Evolutionary conservation across 2,113 vertebrate genomes (phyloP).

Genomic region (Trichomycterus rosablanca): DNA sequence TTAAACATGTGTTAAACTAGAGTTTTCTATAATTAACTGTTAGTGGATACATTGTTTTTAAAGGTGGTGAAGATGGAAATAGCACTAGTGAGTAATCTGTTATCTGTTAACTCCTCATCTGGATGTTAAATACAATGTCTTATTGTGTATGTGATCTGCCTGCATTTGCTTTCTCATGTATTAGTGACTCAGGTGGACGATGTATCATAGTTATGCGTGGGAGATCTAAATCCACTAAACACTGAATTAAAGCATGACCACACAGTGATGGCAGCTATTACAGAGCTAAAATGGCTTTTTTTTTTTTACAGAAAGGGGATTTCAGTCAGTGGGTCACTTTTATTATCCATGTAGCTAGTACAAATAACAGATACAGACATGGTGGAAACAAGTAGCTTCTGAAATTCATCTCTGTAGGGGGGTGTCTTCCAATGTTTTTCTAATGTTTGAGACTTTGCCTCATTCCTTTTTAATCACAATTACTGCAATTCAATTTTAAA

Average conservation of each 20-base stretch:
- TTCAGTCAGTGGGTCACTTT: conserved; percentile 55
- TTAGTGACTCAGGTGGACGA: conserved; percentile 41
- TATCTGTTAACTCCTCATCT: background rate
- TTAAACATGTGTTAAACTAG: too few relatives aligned
- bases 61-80: too few relatives aligned
- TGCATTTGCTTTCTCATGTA: conserved; percentile 1
- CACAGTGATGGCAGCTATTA: conserved; percentile 54
- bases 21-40: too few relatives aligned
- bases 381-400: conserved; percentile 33
- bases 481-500: too few relatives aligned
- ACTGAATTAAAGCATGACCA: conserved; percentile 58
- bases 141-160: background rate
- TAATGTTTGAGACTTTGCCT: too few relatives aligned
- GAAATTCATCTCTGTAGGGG: too few relatives aligned
- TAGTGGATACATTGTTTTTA: too few relatives aligned
- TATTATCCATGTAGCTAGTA: conserved; percentile 51
- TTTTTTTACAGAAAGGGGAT: conserved; percentile 51
- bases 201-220: conserved; percentile 52
- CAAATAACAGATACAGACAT: conserved; percentile 44
- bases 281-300: conserved; percentile 59
- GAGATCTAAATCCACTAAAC: conserved; percentile 37
- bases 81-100: background rate
- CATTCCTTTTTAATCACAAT: too few relatives aligned
- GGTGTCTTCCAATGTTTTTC: too few relatives aligned
- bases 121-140: background rate